Evolutionary conservation across 1,140 invertebrate species (phyloP), one percentile per base, ranked within the genome.

Genomic region (Drosophila persimilis): DNA sequence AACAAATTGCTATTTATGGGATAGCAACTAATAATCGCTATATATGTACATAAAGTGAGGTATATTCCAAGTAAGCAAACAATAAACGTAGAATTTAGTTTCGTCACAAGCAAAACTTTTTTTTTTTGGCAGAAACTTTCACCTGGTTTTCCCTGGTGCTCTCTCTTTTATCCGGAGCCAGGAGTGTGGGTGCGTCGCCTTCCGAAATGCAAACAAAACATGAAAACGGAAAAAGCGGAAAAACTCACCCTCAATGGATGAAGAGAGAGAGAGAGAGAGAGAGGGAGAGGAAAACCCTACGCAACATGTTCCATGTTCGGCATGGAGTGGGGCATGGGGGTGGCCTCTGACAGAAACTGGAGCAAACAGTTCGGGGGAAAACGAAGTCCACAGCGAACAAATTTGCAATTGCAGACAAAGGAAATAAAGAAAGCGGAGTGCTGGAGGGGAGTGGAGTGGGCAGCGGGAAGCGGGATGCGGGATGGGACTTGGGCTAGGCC

Each of bases 281-380:
- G 15, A 17, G 31, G 22, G 26, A 50, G 39, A 24, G 51, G 51
- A 71, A 76, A 80, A 77, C 78, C 83, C 83, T 88, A 88, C 83
- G 83, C 84, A 88, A 88, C 83, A 88, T 89, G 83, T 88, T 89
- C 79, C 72, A 88, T 88, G 84, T 88, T 88, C 72, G 58, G 77
- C 59, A 56, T 50, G 58, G 58, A 60, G 39, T 13, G 51, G 31
- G 62, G 39, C 44, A 24, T 15, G 35, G 24, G 43, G 22, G 44
- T 35, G 63, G 48, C n/a, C n/a, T 20, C 54, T 39, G 53, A 59
- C 22, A 53, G 60, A 76, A 86, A 83, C 50, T 88, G 71, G 84
- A 83, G 78, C 72, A 76, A 39, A 39, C 35, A 39, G 35, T 39
- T 13, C 11, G 35, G 35, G 31, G 31, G 17, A 65, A 84, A 77